Percentiles rank a stretch among this genome's conserved stretches.
Conservation (phyloP, 2,888 invertebrate genomes). For the Formica aserva region DNA sequence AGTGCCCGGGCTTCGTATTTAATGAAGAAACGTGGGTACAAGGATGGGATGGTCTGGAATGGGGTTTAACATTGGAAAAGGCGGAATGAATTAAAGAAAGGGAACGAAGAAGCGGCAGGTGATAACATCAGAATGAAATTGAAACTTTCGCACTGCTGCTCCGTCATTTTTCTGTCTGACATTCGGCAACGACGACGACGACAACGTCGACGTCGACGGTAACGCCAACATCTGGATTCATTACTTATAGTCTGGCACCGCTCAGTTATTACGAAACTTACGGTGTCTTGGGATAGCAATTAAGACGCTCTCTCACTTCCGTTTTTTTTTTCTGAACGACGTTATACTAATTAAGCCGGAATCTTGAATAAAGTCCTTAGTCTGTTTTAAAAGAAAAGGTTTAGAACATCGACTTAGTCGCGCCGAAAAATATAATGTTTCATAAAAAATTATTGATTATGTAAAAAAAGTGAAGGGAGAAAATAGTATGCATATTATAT, state of each 20-base stretch:
- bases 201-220: conserved; percentile 50
- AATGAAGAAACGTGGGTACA: conserved; percentile 37
- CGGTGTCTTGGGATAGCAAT: conserved; percentile 75
- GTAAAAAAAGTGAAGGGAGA: neutral
- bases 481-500: neutral
- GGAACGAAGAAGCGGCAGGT: conserved; percentile 33
- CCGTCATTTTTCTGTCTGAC: conserved; percentile 78
- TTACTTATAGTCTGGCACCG: conserved; percentile 73
- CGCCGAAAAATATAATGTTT: neutral
- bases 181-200: conserved; percentile 70
- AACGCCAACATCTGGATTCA: conserved; percentile 79
- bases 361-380: conserved; percentile 45
- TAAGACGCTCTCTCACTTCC: conserved; percentile 70
- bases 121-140: conserved; percentile 58
- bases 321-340: conserved; percentile 66
- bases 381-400: conserved; percentile 9
- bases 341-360: conserved; percentile 72
- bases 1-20: conserved; percentile 34
- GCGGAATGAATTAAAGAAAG: conserved; percentile 34
- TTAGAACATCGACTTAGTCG: neutral
- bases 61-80: conserved; percentile 33
- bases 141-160: conserved; percentile 66
- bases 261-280: conserved; percentile 78
- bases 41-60: neutral
- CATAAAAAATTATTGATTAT: neutral